Evolutionary conservation across 2,797 vertebrate species (phyloP), one percentile per base, ranked within the genome.

Genomic region (Helarctos malayanus): DNA sequence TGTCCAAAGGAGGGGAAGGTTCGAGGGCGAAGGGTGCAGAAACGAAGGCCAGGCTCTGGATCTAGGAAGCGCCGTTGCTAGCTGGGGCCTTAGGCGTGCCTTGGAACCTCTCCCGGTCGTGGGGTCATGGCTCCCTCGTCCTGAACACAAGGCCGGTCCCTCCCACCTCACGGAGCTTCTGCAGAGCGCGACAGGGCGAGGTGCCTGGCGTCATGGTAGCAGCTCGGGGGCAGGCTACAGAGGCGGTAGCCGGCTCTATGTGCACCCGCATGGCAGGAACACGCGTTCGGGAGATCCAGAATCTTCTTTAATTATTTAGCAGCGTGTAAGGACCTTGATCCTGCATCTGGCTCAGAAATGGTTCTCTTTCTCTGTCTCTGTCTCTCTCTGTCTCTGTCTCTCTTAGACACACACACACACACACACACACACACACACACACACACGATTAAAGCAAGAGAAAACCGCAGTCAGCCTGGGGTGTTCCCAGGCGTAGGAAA

Each of bases 271-370:
- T 92, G 91, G 97, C 83, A 98, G 96, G 96, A 97, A 85, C 76
- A 97, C 89, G 92, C 83, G 95, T 97, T 94, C 75, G 84, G 13
- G 93, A 97, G 35, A 91, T 79, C 91, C 82, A 79, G 86, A 45
- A n/a, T 81, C 35, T 16, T 90, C 89, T 92, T 97, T 92, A 96
- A 97, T 97, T 97, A 97, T 97, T 98, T 87, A 98, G 93, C 38
- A 98, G 91, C 54, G 97, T 97, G 82, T 75, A 86, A 96, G 96
- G 63, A 80, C 94, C 94, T 97, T 95, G 97, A 97, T 96, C 93
- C 93, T 97, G 90, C 81, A 16, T 15, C 76, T 86, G 97, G 84
- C 96, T 98, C 96, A 0, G 12, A 94, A 97, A 88, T 38, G 12
- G 19, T 13, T 56, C 19, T 47, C 23, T 13, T 16, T 29, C 11